Conservation (phyloP, 2,797 vertebrate species). For the Xenopus petersii region DNA sequence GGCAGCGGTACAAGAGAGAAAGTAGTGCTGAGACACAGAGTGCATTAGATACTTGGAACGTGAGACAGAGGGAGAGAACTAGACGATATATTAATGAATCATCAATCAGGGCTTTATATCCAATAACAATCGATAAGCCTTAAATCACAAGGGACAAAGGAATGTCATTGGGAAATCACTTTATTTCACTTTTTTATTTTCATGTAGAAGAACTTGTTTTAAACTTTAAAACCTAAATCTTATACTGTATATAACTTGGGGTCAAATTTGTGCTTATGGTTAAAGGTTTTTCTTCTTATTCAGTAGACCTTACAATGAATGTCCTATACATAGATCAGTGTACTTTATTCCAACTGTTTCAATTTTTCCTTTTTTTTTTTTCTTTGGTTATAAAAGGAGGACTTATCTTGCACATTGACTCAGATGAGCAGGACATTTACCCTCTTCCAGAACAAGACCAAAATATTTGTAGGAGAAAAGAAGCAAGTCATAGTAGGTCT, state of each 20-base stretch:
- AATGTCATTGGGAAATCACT: not conserved
- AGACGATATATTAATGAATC: not conserved
- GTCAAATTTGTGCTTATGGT: too few relatives aligned
- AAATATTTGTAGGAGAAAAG: slow-evolving; percentile 46
- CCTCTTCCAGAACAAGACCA: slow-evolving; percentile 40
- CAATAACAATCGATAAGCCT: not conserved
- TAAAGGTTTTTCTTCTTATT: not conserved
- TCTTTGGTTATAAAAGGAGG: slow-evolving; percentile 46
- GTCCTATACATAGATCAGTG: slow-evolving; percentile 26
- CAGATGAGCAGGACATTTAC: slow-evolving; percentile 34
- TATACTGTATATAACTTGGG: too few relatives aligned
- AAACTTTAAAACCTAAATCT: too few relatives aligned
- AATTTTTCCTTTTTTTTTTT: slow-evolving; percentile 35
- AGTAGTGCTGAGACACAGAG: not conserved
- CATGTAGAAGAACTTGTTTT: too few relatives aligned
- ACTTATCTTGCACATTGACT: slow-evolving; percentile 44
- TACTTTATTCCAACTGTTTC: slow-evolving; percentile 33
- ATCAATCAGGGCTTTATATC: not conserved
- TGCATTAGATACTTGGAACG: not conserved
- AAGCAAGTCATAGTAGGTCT: slow-evolving; percentile 44
- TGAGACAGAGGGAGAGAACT: not conserved
- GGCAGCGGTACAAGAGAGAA: not conserved
- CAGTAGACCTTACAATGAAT: not conserved
- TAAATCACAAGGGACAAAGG: not conserved
- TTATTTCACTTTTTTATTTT: not conserved